These are phyloP conservation scores for Diceros bicornis DNA, from an alignment of 2,797 vertebrate species.

Conservation along the genomic window DNA sequence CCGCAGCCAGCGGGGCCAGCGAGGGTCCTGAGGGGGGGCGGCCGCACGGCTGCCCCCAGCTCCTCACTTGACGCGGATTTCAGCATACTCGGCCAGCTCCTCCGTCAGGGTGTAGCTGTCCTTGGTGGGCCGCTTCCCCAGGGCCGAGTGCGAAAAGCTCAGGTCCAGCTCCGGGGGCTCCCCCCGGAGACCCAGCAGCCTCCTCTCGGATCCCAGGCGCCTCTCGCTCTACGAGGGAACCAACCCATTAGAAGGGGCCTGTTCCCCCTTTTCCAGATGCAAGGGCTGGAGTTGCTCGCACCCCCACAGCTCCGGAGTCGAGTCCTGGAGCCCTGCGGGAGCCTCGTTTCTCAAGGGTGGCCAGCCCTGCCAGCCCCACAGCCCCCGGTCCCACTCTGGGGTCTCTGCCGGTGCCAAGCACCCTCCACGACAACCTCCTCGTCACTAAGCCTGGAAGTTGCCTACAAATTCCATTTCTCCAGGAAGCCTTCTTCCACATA, in stretches of 20 bases:
- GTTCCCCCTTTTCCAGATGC: not conserved
- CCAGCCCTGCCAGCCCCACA: not conserved
- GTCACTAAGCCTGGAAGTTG: not conserved
- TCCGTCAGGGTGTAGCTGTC: conserved; percentile 88
- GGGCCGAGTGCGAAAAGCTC: conserved; percentile 88
- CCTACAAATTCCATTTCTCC: not conserved
- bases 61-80: conserved; percentile 89
- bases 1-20: conserved; percentile 69
- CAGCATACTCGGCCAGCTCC: conserved; percentile 89
- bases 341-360: not conserved
- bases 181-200: conserved; percentile 86
- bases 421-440: not conserved
- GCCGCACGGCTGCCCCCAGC: not conserved
- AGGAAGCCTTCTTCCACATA: not conserved
- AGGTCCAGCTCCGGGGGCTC: conserved; percentile 85
- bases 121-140: conserved; percentile 87
- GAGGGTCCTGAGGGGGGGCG: conserved; percentile 61
- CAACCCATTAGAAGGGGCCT: not conserved
- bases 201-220: conserved; percentile 85
- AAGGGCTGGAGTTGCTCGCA: not conserved
- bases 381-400: not conserved
- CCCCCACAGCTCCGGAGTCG: not conserved
- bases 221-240: conserved; percentile 81
- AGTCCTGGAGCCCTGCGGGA: not conserved
- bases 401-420: not conserved